Evolutionary conservation across 2,797 vertebrate species (phyloP), one percentile per base, ranked within the genome.

Genomic region (Poeciliopsis presidionis): DNA sequence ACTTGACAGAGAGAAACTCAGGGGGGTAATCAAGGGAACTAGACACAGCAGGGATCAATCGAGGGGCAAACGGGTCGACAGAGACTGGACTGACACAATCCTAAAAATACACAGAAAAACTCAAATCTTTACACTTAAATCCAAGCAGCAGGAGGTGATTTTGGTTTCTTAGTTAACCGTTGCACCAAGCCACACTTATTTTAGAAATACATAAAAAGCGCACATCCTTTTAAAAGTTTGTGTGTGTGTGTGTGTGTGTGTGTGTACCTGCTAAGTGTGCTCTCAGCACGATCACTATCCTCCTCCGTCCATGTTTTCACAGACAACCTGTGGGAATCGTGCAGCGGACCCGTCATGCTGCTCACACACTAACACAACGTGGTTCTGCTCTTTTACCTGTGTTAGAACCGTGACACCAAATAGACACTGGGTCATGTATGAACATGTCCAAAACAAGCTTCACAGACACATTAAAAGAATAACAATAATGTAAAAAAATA

Each of bases 301-400:
- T 95, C 93, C 65, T 95, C 93, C 5, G 81, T 92, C 82, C 28
- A 92, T 49, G 90, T 94, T 88, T 93, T 96, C 78, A 94, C 55
- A 0, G 95, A 90, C 9, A 93, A 79, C 7, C 83, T 87, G 14
- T 92, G 91, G 67, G 84, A 91, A 73, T 90, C 89, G 43, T 95
- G 94, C 59, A 85, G 89, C 74, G 90, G 93, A 47, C 87, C 93
- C 0, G 81, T 94, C 96, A 96, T 97, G 63, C 92, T 94, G 51
- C 46, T 67, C 67, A 82, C 61, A 82, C 72, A 85, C 2, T 55
- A 55, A 53, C 67, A 57, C 57, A 72, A n/a, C 59, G 46, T 25
- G n/a, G 43, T 28, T 70, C 49, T 79, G 7, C 14, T 71, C 47
- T 61, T 69, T 78, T 55, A 43, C 6, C 73, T 22, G 51, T 73